Evolutionary conservation across 1,140 invertebrate species (phyloP).

Genomic region (Drosophila sulfurigaster): DNA sequence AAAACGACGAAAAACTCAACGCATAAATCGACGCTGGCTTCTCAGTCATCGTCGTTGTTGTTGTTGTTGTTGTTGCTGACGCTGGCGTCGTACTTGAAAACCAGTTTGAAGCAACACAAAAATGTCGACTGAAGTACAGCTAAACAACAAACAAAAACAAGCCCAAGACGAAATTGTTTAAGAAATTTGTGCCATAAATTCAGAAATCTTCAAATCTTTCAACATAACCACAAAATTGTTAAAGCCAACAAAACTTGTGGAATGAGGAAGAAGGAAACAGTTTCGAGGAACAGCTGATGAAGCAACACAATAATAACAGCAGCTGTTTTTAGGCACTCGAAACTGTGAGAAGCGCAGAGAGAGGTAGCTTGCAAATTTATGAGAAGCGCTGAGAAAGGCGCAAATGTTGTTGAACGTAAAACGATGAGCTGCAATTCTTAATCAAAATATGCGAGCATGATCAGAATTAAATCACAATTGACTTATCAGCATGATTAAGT

Average conservation of each 20-base stretch:
- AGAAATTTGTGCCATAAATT: conserved; percentile 45
- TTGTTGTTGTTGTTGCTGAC: conserved; percentile 29
- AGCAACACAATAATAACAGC: too few species aligned
- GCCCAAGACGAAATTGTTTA: conserved; percentile 39
- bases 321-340: neutral
- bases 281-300: conserved; percentile 4
- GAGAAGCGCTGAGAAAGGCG: conserved; percentile 19
- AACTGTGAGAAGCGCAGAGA: conserved; percentile 13
- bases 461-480: neutral
- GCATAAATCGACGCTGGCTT: conserved; percentile 67
- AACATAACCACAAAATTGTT: conserved; percentile 27
- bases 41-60: neutral
- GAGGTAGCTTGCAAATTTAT: neutral
- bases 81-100: conserved; percentile 75
- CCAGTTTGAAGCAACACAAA: conserved; percentile 64
- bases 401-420: too few species aligned
- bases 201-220: conserved; percentile 34
- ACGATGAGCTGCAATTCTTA: too few species aligned
- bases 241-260: conserved; percentile 12
- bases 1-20: conserved; percentile 59
- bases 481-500: neutral
- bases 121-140: conserved; percentile 77
- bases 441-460: too few species aligned
- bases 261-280: conserved; percentile 19
- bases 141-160: conserved; percentile 52